These are phyloP conservation scores for Rhabditoides inermis DNA, from an alignment of 2,888 invertebrate species.

Conservation along the genomic window DNA sequence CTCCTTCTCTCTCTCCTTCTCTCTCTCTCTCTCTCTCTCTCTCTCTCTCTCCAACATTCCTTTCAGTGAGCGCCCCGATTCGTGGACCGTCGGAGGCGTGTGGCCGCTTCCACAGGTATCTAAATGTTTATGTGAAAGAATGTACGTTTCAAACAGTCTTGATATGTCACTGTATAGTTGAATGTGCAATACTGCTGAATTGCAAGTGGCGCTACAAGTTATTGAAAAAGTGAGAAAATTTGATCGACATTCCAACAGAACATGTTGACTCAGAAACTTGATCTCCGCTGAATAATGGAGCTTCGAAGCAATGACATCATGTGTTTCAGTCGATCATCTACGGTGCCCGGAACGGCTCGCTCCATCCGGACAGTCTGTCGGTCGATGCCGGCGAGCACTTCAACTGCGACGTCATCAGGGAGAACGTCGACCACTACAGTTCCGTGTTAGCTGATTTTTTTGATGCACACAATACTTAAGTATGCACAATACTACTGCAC, in stretches of 20 bases:
- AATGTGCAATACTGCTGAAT: no score
- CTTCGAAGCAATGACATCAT: slow-evolving; percentile 1
- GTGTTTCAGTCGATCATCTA: slow-evolving; percentile 40
- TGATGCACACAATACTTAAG: no score
- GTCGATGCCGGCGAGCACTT: slow-evolving; percentile 26
- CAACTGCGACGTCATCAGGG: slow-evolving; percentile 30
- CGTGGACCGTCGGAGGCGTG: slow-evolving; percentile 26
- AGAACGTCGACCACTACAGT: slow-evolving; percentile 33
- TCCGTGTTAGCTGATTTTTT: slow-evolving; percentile 3
- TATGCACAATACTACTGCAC: no score
- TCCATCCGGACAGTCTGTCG: slow-evolving; percentile 25
- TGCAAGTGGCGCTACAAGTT: no score
- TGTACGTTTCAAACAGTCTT: no score
- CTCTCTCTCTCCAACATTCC: no score
- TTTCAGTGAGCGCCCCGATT: slow-evolving; percentile 27
- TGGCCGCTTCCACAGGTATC: background rate
- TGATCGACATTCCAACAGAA: background rate
- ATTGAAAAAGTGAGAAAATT: background rate
- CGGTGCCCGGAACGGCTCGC: slow-evolving; percentile 32
- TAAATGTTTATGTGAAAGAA: slow-evolving; percentile 6
- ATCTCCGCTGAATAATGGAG: background rate
- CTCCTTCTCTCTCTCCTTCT: no score
- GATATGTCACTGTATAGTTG: no score
- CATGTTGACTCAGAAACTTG: slow-evolving; percentile 1
- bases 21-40: no score